Base-by-base conservation (phyloP, 2,113 vertebrate genomes). In the Petrocephalus microphthalmus region DNA sequence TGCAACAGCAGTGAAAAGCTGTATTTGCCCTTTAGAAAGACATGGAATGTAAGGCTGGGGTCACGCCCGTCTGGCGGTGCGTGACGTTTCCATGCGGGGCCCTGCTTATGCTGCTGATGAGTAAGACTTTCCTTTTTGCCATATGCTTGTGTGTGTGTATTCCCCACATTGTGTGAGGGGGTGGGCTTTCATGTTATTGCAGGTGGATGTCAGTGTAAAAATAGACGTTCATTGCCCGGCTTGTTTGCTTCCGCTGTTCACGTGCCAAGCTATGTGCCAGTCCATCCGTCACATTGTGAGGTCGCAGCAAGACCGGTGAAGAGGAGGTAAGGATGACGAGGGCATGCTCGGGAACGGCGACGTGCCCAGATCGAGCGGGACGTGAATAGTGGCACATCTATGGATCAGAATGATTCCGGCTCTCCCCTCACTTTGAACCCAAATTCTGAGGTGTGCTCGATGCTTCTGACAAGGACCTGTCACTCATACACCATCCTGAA, bases 11-110 rank as follows among this genome's bases (percentile, higher is more conserved):
- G 84, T 85, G 22, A 29, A 51, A 25, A 54, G 15, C 47, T 54
- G 51, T n/a, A 85, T 56, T 85, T 85, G 87, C 25, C 49, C n/a
- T 88, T 81, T 88, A 54, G 78, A 56, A n/a, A 10, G 3, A 33
- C 37, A 7, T 84, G 53, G 3, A 89, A 86, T n/a, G 22, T 42
- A 22, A 60, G 91, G 87, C 89, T 45, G 88, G 92, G 91, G 89
- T 90, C 91, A 90, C 74, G 89, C 33, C 87, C 88, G 88, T 84
- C 84, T 33, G 56, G 37, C 0, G 1, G 45, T 45, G 54, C 64
- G 17, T 1, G 51, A 85, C 56, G 3, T 82, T 29, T 33, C 22
- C 13, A 74, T 81, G 1, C 37, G 20, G 20, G 3, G 87, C 56
- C 11, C 86, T 57, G 52, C 29, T 85, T 42, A 74, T 89, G 82